phyloP scores from a whole-genome alignment of 2,797 vertebrate species.

The Gadopsis marmoratus region DNA sequence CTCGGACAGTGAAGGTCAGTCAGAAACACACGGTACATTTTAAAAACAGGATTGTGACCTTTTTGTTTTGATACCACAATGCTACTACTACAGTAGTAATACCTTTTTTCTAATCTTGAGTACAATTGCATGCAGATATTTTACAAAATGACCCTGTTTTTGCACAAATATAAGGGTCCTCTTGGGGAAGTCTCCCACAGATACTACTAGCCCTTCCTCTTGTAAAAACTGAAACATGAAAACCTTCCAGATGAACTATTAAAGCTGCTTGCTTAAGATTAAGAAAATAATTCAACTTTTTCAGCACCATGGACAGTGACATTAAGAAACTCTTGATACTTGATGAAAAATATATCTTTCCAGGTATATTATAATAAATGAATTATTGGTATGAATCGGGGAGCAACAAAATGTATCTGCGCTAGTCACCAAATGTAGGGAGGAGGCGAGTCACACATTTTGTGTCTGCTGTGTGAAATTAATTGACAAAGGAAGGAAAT shows the following conservation, averaged over 20 bases:
- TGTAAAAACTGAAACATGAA: not conserved
- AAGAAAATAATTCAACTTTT: not conserved
- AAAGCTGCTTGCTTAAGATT: not conserved
- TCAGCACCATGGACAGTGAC: conserved; percentile 49
- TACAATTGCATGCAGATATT: not conserved
- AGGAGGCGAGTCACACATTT: not conserved
- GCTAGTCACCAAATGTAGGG: not conserved
- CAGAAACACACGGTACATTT: not conserved
- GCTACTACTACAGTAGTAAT: too few relatives aligned
- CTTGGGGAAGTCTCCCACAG: not conserved
- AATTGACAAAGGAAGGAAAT: not conserved
- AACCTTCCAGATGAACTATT: not conserved
- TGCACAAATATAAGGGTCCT: fast-evolving
- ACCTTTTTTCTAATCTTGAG: not conserved
- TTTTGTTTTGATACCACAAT: not conserved
- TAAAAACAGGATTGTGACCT: not conserved
- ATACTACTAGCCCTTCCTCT: not conserved
- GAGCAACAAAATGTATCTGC: not conserved
- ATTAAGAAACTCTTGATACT: not conserved
- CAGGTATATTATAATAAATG: not conserved
- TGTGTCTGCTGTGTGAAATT: not conserved
- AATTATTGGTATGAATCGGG: not conserved
- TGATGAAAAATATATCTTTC: not conserved
- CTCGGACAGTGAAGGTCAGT: conserved; percentile 92
- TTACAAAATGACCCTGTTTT: not conserved